A percentile compares a stretch with the other conserved stretches of the same genome.
phyloP scores from a whole-genome alignment of 1,140 invertebrate genomes.

The Meloidogyne hapla region DNA sequence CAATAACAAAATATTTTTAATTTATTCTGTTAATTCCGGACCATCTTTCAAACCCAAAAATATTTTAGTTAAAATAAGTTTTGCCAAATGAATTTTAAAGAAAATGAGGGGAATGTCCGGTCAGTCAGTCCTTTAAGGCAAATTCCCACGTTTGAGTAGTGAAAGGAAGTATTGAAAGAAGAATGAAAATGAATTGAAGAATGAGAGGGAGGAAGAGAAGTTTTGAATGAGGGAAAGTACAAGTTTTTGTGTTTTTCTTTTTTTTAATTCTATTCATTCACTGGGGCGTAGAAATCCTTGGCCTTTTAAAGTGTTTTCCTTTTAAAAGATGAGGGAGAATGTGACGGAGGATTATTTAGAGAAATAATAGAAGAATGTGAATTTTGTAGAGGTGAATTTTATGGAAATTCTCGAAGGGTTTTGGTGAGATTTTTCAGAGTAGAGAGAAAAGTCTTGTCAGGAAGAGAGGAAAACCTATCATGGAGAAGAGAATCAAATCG shows the following conservation, averaged over 20 bases:
- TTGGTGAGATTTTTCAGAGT: not conserved
- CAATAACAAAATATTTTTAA: too few relatives aligned
- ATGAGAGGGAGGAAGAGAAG: too few relatives aligned
- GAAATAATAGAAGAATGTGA: not conserved
- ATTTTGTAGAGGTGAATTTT: not conserved
- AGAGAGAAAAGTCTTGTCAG: too few relatives aligned
- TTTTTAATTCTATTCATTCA: not conserved
- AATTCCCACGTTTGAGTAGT: not conserved
- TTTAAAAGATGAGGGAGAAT: not conserved
- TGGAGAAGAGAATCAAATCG: too few relatives aligned
- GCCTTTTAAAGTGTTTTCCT: not conserved
- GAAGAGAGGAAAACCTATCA: too few relatives aligned
- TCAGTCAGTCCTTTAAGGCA: not conserved
- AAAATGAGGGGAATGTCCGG: too few relatives aligned
- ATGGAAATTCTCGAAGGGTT: not conserved
- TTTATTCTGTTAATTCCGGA: too few relatives aligned
- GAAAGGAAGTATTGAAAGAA: not conserved
- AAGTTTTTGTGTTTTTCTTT: too few relatives aligned
- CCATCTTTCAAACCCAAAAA: not conserved
- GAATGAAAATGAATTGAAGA: not conserved
- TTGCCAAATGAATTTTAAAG: not conserved
- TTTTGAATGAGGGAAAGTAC: not conserved
- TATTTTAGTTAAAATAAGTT: not conserved
- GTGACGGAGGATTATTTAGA: not conserved
- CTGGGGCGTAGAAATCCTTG: not conserved